phyloP scores from a whole-genome alignment of 2,113 vertebrate species.

The Xiphorhynchus elegans region DNA sequence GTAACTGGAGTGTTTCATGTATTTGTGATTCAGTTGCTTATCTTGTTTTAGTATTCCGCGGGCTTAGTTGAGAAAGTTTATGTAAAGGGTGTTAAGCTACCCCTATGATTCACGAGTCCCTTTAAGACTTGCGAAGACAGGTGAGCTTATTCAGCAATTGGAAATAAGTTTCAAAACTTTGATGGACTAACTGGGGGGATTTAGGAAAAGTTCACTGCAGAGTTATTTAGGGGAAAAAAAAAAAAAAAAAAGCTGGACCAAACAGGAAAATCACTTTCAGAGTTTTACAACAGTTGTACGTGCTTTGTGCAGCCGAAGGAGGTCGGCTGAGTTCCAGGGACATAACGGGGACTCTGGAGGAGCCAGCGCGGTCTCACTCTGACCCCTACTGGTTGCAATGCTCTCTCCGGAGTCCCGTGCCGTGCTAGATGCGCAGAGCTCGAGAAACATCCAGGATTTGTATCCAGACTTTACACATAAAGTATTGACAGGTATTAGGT shows the following conservation, averaged over 20 bases:
- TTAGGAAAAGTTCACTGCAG: not conserved
- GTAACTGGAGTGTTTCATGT: not conserved
- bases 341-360: accelerated
- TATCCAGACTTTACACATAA: not conserved
- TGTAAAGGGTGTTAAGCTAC: not conserved
- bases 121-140: not conserved
- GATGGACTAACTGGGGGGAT: not conserved
- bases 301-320: not conserved
- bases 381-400: not conserved
- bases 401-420: not conserved
- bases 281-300: not conserved
- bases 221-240: not conserved
- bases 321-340: not conserved
- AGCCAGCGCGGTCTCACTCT: not conserved
- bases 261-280: not conserved
- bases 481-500: accelerated
- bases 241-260: not conserved
- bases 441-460: not conserved
- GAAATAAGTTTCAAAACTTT: not conserved
- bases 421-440: accelerated
- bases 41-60: not conserved
- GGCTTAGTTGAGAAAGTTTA: not conserved
- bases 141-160: not conserved
- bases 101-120: not conserved
- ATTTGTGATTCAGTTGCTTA: not conserved